phyloP scores from a whole-genome alignment of 1,140 invertebrate species.

The Halesus radiatus region DNA sequence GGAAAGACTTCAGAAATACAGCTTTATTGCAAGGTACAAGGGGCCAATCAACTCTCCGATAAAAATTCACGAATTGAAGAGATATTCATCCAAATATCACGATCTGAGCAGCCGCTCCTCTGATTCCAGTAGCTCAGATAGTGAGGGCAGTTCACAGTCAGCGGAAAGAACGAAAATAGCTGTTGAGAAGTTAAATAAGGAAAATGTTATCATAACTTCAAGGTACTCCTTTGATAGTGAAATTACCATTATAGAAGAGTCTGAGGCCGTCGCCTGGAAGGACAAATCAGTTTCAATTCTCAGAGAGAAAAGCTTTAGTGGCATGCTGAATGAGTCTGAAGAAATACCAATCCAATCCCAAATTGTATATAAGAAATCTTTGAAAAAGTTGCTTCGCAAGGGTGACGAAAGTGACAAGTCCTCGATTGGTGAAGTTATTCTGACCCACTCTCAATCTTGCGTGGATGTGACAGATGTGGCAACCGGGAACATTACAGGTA shows the following conservation, averaged over 20 bases:
- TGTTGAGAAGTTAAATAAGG: not conserved
- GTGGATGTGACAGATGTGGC: not conserved
- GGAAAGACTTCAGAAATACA: constrained; percentile 65
- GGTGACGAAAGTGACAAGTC: not conserved
- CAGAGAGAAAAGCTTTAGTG: not conserved
- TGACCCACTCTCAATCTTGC: not conserved
- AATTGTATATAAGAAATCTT: not conserved
- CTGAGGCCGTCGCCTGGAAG: not conserved
- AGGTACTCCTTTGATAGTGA: not conserved
- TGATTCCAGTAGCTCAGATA: constrained; percentile 3
- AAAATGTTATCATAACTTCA: not conserved
- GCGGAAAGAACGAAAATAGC: not conserved
- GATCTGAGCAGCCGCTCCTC: not conserved
- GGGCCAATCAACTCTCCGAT: constrained; percentile 52
- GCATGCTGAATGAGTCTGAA: not conserved
- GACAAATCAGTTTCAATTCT: not conserved
- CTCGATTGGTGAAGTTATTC: not conserved
- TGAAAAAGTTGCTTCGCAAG: not conserved
- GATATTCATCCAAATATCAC: not conserved
- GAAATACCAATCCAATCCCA: constrained; percentile 6
- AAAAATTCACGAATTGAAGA: not conserved
- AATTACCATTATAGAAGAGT: not conserved
- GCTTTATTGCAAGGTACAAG: constrained; percentile 65
- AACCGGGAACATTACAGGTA: not conserved
- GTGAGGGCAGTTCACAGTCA: not conserved